A percentile compares a stretch with the other conserved stretches of the same genome.
Evolutionary conservation across 2,888 invertebrate species (phyloP).

Genomic region (Eupithecia subumbrata): DNA sequence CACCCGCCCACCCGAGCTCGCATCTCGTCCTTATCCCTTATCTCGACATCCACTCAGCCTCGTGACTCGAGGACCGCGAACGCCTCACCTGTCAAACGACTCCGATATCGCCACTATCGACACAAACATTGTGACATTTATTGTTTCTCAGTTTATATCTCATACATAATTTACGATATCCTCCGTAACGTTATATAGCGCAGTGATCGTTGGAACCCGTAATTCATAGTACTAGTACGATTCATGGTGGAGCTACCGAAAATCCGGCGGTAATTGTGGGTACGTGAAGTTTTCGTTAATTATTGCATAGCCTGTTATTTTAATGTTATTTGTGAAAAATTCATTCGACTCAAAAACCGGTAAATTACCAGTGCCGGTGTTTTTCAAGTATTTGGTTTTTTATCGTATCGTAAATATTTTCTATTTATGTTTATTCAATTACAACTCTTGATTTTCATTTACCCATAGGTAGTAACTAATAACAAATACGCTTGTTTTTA

Average conservation of each 20-base stretch:
- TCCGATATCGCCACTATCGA: conserved; percentile 58
- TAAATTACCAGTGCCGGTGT: neutral
- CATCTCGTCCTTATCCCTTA: conserved; percentile 69
- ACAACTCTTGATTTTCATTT: neutral
- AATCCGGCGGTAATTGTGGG: conserved; percentile 23
- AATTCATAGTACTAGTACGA: conserved; percentile 47
- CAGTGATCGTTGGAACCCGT: conserved; percentile 40
- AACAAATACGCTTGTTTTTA: neutral
- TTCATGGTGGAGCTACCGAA: conserved; percentile 44
- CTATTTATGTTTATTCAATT: neutral
- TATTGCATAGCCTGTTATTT: neutral
- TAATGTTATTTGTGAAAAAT: neutral
- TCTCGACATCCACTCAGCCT: conserved; percentile 60
- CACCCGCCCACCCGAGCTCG: conserved; percentile 56
- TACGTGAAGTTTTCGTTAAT: conserved; percentile 28
- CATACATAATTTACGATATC: conserved; percentile 53
- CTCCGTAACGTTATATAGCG: conserved; percentile 43
- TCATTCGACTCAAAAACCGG: neutral
- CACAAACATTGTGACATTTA: conserved; percentile 56
- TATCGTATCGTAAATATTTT: neutral
- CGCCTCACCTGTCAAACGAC: conserved; percentile 49
- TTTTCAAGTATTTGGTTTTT: neutral
- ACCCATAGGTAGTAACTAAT: neutral
- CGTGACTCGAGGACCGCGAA: conserved; percentile 59
- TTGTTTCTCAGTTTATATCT: conserved; percentile 48